Evolutionary conservation across 2,113 vertebrate species (phyloP).

Genomic region (Halcyon senegalensis): DNA sequence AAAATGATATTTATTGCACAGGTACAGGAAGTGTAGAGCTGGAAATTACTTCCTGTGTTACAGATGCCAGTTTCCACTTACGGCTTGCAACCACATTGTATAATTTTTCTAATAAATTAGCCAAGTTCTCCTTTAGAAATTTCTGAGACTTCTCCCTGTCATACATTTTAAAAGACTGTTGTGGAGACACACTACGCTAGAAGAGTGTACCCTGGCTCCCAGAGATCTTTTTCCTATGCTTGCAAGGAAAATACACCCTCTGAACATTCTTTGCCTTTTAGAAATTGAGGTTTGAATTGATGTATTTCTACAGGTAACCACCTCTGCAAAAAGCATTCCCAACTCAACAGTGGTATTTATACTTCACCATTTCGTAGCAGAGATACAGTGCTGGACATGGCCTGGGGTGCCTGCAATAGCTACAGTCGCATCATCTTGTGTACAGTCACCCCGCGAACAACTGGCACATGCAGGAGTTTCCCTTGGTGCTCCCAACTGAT

Average conservation of each 20-base stretch:
- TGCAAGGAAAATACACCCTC: background rate
- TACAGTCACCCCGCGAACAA: background rate
- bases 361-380: background rate
- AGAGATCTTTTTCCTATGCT: background rate
- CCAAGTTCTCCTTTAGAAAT: background rate
- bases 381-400: background rate
- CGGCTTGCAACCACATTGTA: background rate
- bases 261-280: background rate
- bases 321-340: background rate
- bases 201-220: background rate
- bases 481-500: background rate
- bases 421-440: background rate
- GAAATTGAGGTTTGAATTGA: background rate
- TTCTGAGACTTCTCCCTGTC: background rate
- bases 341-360: background rate
- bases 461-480: background rate
- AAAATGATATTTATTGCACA: background rate
- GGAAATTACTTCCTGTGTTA: background rate
- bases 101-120: background rate
- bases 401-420: background rate
- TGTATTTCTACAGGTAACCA: background rate
- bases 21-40: background rate
- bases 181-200: background rate
- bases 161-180: background rate
- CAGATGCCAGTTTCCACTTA: background rate